Conservation (phyloP, 2,113 vertebrate genomes). For the Corvus cornix region DNA sequence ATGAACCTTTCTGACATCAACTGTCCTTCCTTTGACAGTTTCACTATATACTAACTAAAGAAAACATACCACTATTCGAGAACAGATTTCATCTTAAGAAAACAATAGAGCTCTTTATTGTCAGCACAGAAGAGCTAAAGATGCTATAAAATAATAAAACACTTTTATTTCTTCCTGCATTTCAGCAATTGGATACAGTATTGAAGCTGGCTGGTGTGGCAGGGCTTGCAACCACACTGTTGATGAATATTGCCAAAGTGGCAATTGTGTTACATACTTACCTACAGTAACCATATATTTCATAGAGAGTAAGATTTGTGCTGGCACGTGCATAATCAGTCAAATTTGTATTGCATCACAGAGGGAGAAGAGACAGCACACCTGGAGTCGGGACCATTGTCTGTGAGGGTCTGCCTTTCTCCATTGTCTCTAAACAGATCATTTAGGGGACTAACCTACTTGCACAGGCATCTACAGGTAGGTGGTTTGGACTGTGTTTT, state of each 20-base stretch:
- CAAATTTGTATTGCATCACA: background rate
- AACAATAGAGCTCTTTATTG: background rate
- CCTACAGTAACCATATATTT: background rate
- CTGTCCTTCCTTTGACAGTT: slow-evolving; percentile 49
- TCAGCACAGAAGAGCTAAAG: background rate
- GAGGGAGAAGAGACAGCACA: background rate
- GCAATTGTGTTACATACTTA: background rate
- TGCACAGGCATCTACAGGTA: background rate
- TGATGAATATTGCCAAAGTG: background rate
- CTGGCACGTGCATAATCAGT: background rate
- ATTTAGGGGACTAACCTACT: background rate
- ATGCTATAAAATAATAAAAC: slow-evolving; percentile 18
- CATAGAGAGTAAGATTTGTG: background rate
- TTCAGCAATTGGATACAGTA: background rate
- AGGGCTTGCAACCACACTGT: background rate
- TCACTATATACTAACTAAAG: slow-evolving; percentile 9
- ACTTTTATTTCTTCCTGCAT: background rate
- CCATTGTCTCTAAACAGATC: background rate
- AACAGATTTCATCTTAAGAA: slow-evolving; percentile 27
- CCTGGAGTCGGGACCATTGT: too few species aligned
- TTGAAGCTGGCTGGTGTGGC: background rate
- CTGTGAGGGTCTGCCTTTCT: background rate
- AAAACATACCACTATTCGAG: background rate
- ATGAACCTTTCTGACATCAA: slow-evolving; percentile 49
- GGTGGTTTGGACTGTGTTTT: background rate